Conservation (phyloP, 2,797 vertebrate species). For the Coendou prehensilis region DNA sequence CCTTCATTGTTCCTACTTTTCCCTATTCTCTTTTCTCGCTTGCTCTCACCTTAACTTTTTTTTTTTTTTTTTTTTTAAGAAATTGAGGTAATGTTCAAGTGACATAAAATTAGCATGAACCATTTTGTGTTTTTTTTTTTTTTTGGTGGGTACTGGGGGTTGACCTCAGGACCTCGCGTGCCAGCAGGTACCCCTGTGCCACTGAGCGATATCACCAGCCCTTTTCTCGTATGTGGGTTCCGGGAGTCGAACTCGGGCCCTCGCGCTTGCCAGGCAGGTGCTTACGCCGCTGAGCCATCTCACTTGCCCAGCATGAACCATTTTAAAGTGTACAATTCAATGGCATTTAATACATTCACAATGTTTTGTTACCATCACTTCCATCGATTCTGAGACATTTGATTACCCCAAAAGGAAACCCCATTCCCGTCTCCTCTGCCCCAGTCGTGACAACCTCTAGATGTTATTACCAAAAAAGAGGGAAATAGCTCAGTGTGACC, state of each 20-base stretch:
- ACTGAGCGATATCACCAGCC: too few relatives aligned
- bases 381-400: background rate
- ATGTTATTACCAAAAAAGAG: background rate
- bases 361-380: background rate
- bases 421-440: background rate
- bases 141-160: too few relatives aligned
- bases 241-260: too few relatives aligned
- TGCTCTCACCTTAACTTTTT: background rate
- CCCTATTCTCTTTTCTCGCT: background rate
- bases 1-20: background rate
- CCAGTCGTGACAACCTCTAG: background rate
- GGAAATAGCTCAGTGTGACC: background rate
- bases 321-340: background rate
- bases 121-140: background rate
- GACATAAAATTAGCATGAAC: background rate
- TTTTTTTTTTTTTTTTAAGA: background rate
- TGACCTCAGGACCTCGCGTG: too few relatives aligned
- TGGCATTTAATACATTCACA: background rate
- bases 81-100: constrained; percentile 21
- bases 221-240: too few relatives aligned
- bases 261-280: too few relatives aligned
- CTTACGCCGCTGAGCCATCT: too few relatives aligned
- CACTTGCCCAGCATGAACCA: background rate
- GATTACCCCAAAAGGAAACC: background rate
- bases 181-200: too few relatives aligned